Evolutionary conservation across 1,140 invertebrate genomes (phyloP).

Genomic region (Parasteatoda tepidariorum): DNA sequence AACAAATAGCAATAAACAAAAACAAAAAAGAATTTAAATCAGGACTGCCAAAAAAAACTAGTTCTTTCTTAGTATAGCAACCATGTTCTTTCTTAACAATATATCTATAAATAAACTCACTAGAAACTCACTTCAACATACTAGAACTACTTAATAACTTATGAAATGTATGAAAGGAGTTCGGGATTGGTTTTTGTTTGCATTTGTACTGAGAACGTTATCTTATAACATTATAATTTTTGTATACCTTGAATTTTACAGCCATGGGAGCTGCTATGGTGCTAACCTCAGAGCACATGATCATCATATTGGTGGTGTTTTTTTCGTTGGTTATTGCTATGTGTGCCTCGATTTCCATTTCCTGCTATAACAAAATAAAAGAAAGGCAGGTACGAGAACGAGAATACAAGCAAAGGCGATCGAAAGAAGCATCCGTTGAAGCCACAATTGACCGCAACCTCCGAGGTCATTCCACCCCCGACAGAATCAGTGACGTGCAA

Average conservation of each 20-base stretch:
- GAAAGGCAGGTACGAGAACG: slow-evolving; percentile 63
- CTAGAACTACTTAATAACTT: no score
- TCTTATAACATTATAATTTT: no score
- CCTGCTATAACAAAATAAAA: slow-evolving; percentile 65
- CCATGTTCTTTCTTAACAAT: no score
- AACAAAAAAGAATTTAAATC: no score
- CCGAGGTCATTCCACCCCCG: not conserved
- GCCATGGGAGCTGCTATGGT: slow-evolving; percentile 22
- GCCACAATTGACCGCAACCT: slow-evolving; percentile 3
- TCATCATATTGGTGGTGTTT: slow-evolving; percentile 89
- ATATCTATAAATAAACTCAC: no score
- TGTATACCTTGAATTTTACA: not conserved
- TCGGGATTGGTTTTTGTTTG: no score
- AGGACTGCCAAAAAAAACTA: no score
- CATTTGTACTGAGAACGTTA: no score
- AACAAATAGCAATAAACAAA: no score
- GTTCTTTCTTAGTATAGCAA: no score
- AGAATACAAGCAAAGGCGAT: slow-evolving; percentile 63
- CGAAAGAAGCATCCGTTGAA: slow-evolving; percentile 63
- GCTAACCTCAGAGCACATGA: slow-evolving; percentile 76
- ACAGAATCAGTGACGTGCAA: not conserved
- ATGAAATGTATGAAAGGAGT: no score
- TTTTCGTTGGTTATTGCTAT: slow-evolving; percentile 86
- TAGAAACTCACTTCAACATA: no score
- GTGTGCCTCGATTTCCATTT: slow-evolving; percentile 71